Base-by-base conservation (phyloP, 2,797 vertebrate species). In the Synanceia verrucosa region DNA sequence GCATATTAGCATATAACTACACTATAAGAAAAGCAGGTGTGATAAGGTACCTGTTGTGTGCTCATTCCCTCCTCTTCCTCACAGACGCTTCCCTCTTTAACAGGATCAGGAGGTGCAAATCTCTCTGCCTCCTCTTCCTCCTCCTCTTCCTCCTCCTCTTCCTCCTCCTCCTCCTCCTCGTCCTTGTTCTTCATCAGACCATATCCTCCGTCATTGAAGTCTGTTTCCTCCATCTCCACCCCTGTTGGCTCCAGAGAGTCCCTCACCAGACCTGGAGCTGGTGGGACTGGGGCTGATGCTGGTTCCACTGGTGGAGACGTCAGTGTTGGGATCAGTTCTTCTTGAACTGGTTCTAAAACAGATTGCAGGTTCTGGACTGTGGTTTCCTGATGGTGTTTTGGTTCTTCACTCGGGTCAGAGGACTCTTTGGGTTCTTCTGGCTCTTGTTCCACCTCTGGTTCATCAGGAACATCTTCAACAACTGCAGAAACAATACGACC, bases 1-100 rank as follows among this genome's bases (percentile, higher is more conserved):
- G n/a, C n/a, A n/a, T n/a, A n/a, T n/a, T n/a, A n/a, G n/a, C n/a
- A n/a, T n/a, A n/a, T n/a, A n/a, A n/a, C n/a, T 24, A 56, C 33
- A 0, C 29, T 3, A 16, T 9, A 9, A 36, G n/a, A 23, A 13
- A 19, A 46, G 44, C 29, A 61, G 69, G 16, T 64, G 59, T 21
- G 24, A 14, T 48, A 12, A n/a, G 61, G 24, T 91, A 94, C 94
- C 94, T 94, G 93, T 14, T 82, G 83, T 1, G 86, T 90, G 78
- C 65, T 93, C 72, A 92, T 82, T 16, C 91, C 91, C 8, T 87
- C 88, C 50, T 80, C 79, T 2, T 77, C 70, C 23, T 88, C 73
- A 47, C 74, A 82, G 11, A 70, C 21, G 41, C 14, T 60, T 21
- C 29, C 47, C 18, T 83, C 77, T 55, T 91, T 91, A n/a, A 63